phyloP scores from a whole-genome alignment of 1,140 invertebrate species.

The Zaprionus camerounensis region DNA sequence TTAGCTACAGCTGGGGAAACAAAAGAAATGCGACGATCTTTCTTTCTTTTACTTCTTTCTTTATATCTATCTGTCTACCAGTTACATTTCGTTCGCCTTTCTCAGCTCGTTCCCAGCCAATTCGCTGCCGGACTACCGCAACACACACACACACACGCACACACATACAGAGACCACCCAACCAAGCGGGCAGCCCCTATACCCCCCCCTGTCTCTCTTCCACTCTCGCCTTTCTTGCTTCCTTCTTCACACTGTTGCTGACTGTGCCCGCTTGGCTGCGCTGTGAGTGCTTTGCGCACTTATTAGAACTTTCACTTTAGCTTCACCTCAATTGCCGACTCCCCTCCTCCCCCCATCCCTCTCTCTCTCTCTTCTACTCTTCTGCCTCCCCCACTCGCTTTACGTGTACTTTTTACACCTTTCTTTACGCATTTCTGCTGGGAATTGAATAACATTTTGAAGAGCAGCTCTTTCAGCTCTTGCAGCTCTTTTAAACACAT shows the following conservation, averaged over 20 bases:
- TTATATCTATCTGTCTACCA: constrained; percentile 11
- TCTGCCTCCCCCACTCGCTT: neutral
- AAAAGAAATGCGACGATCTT: constrained; percentile 5
- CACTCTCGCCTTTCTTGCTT: neutral
- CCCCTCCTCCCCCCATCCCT: too few species aligned
- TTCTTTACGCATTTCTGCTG: constrained; percentile 7
- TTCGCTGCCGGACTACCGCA: constrained; percentile 65
- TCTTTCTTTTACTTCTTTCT: neutral
- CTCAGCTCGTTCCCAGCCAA: constrained; percentile 49
- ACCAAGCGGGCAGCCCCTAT: neutral
- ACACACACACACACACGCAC: constrained; percentile 37
- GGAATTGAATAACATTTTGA: constrained; percentile 63
- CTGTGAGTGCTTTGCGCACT: constrained; percentile 28
- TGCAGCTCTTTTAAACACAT: neutral
- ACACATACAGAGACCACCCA: neutral
- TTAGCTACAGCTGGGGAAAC: neutral
- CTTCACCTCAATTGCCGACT: constrained; percentile 61
- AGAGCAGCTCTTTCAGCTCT: too few species aligned
- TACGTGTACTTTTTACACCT: constrained; percentile 35
- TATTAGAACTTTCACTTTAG: constrained; percentile 83
- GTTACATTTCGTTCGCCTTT: constrained; percentile 51
- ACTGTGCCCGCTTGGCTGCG: constrained; percentile 3
- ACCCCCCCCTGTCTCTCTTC: neutral
- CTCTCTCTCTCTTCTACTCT: neutral
- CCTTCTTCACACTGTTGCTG: neutral